A percentile compares a stretch with the other conserved stretches of the same genome.
Conservation (phyloP, 2,797 vertebrate species). For the Neosilurus hyrtlii region DNA sequence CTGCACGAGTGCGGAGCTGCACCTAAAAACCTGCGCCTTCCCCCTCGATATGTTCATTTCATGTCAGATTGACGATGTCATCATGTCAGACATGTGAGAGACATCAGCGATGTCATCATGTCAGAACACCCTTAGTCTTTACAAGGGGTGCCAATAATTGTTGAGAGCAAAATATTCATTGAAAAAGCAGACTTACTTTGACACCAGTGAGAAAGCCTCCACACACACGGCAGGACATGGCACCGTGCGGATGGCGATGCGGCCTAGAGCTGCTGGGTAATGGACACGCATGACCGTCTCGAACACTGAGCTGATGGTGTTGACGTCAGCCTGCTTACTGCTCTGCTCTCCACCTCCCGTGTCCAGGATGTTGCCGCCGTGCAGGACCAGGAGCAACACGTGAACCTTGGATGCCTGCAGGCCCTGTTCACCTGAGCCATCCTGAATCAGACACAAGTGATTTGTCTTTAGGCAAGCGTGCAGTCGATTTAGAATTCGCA, state of each 20-base stretch:
- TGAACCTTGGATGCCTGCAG: constrained; percentile 86
- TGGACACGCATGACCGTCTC: constrained; percentile 94
- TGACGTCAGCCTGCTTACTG: constrained; percentile 91
- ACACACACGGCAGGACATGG: constrained; percentile 93
- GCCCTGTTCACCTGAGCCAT: constrained; percentile 79
- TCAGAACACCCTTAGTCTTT: too few species aligned
- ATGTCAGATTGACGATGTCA: too few species aligned
- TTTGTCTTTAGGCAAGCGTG: background rate
- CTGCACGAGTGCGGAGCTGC: too few species aligned
- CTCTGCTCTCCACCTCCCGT: constrained; percentile 87
- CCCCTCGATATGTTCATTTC: too few species aligned
- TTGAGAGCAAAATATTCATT: too few species aligned
- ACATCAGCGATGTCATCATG: too few species aligned
- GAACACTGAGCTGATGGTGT: constrained; percentile 86
- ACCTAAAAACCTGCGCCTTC: too few species aligned
- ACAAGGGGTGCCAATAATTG: too few species aligned
- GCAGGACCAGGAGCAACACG: constrained; percentile 88
- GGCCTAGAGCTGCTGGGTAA: constrained; percentile 87
- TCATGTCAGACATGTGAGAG: too few species aligned
- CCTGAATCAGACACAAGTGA: constrained; percentile 64
- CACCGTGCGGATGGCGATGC: constrained; percentile 85
- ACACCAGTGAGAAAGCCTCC: constrained; percentile 91
- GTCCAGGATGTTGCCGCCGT: constrained; percentile 95
- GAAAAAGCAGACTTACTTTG: constrained; percentile 77
- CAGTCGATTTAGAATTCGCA: background rate